phyloP scores from a whole-genome alignment of 2,113 vertebrate species.

The Falco punctatus region DNA sequence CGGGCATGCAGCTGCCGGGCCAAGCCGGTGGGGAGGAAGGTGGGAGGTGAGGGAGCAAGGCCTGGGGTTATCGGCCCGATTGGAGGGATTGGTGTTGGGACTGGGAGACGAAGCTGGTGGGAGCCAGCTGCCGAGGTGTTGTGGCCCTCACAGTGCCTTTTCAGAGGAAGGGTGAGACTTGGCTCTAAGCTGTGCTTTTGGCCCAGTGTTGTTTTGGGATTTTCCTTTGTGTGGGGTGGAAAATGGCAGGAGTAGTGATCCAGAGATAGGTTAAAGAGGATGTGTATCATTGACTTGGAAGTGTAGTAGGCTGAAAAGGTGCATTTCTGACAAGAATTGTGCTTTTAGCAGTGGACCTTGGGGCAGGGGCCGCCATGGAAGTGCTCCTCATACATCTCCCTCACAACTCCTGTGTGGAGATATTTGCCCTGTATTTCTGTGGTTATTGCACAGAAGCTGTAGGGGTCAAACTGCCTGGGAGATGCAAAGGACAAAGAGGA shows the following conservation, averaged over 20 bases:
- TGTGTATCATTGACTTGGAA: background rate
- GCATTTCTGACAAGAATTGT: background rate
- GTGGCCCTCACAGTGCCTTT: fast-evolving
- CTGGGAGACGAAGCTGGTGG: no score
- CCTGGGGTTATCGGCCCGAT: fast-evolving
- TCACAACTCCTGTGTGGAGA: background rate
- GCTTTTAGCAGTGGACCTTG: background rate
- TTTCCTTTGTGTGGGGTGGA: background rate
- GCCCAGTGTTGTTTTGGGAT: background rate
- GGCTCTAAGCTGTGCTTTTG: fast-evolving
- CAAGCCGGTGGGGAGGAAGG: fast-evolving
- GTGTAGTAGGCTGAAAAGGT: background rate
- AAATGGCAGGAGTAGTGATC: background rate
- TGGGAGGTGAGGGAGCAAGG: background rate
- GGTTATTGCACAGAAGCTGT: background rate
- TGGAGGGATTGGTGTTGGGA: fast-evolving
- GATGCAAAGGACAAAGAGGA: background rate
- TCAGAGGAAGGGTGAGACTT: background rate
- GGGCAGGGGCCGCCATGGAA: background rate
- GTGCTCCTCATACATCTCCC: fast-evolving
- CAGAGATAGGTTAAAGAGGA: background rate
- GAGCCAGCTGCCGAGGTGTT: background rate
- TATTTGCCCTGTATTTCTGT: background rate
- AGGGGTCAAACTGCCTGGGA: background rate
- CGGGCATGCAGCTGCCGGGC: fast-evolving